Evolutionary conservation across 2,797 vertebrate species (phyloP).

Genomic region (Schizopygopsis malacanthus): DNA sequence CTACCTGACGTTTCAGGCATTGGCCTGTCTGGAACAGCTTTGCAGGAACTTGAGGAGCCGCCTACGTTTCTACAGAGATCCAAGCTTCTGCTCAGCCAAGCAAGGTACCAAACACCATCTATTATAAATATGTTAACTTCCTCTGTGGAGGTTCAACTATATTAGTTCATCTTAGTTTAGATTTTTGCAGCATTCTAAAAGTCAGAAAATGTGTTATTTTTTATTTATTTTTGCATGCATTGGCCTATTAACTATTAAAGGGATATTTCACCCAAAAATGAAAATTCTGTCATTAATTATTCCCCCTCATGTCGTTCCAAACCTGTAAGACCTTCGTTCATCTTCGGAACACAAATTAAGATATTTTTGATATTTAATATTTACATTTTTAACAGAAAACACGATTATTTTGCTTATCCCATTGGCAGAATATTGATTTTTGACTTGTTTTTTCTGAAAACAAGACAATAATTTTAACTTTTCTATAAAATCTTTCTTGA

Average conservation of each 20-base stretch:
- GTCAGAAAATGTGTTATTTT: background rate
- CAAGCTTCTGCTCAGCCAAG: slow-evolving; percentile 88
- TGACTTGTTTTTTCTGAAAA: no score
- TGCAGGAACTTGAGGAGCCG: slow-evolving; percentile 84
- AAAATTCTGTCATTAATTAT: background rate
- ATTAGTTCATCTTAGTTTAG: background rate
- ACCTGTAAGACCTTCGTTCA: background rate
- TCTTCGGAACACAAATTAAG: background rate
- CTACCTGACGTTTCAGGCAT: slow-evolving; percentile 82
- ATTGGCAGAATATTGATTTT: no score
- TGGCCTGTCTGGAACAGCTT: slow-evolving; percentile 89
- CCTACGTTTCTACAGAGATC: slow-evolving; percentile 92
- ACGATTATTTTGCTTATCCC: no score
- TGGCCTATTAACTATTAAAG: background rate
- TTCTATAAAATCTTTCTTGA: no score
- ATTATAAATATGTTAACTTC: background rate
- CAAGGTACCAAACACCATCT: slow-evolving; percentile 77
- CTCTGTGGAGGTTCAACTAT: background rate
- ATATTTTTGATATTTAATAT: background rate
- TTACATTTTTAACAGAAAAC: no score
- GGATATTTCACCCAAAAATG: background rate
- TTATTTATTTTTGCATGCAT: background rate
- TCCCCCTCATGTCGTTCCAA: background rate
- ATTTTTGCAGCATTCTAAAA: background rate
- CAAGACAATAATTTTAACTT: no score